These are phyloP conservation scores for Portunus trituberculatus DNA, from an alignment of 1,140 invertebrate species.

Conservation along the genomic window DNA sequence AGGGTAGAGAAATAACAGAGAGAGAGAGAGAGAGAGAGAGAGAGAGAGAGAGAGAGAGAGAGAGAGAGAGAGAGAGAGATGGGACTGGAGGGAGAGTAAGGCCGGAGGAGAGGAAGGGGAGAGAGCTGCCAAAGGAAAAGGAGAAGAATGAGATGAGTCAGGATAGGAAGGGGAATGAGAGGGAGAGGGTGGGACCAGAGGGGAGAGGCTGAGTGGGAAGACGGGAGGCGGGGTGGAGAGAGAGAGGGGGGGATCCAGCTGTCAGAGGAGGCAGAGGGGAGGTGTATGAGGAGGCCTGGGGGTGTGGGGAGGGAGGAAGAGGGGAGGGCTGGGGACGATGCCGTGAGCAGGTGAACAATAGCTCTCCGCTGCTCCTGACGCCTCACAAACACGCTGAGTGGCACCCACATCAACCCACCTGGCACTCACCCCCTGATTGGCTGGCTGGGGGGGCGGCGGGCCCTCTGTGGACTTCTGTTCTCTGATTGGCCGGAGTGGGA, in stretches of 20 bases:
- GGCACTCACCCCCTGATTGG: constrained; percentile 75
- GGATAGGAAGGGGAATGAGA: not conserved
- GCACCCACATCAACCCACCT: constrained; percentile 73
- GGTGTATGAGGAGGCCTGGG: not conserved
- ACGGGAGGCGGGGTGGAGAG: not conserved
- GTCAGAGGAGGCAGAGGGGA: constrained; percentile 43
- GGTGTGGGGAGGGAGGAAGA: not conserved
- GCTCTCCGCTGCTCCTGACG: constrained; percentile 68
- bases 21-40: constrained; percentile 16
- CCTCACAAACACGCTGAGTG: constrained; percentile 75
- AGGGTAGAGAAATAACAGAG: not conserved
- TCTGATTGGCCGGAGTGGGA: constrained; percentile 64
- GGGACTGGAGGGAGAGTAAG: not conserved
- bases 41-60: constrained; percentile 31
- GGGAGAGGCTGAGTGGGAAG: not conserved
- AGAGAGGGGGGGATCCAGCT: not conserved
- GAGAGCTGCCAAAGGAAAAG: not conserved
- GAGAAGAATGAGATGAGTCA: constrained; percentile 4
- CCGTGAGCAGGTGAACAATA: constrained; percentile 73
- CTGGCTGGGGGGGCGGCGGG: constrained; percentile 39
- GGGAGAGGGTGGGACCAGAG: not conserved
- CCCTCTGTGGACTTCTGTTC: constrained; percentile 62
- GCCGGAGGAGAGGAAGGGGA: not conserved
- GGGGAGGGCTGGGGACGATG: constrained; percentile 39
- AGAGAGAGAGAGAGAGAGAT: constrained; percentile 36